Evolutionary conservation across 2,113 vertebrate species (phyloP).

Genomic region (Anarhynchus alexandrinus): DNA sequence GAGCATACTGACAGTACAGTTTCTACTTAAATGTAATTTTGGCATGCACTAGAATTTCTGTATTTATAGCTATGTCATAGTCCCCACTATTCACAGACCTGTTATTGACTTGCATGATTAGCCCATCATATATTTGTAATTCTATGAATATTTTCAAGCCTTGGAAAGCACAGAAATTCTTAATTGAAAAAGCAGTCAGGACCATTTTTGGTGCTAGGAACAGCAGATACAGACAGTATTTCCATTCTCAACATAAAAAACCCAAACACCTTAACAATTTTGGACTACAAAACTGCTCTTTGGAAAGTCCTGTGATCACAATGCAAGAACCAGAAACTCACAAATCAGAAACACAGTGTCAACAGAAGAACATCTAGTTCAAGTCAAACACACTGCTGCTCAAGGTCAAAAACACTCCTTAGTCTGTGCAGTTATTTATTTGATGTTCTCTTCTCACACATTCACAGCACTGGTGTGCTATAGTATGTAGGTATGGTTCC

Average conservation of each 20-base stretch:
- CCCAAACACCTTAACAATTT: not conserved
- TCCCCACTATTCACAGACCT: not conserved
- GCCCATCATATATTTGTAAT: not conserved
- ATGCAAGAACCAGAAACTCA: not conserved
- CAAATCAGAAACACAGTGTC: not conserved
- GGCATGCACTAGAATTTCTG: not conserved
- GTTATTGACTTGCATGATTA: not conserved
- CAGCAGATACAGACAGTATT: not conserved
- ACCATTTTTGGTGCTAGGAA: not conserved
- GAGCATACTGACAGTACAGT: not conserved
- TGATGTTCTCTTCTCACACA: not conserved
- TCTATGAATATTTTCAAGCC: not conserved
- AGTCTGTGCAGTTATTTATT: not conserved
- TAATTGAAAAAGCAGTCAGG: not conserved
- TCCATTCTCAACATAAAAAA: not conserved
- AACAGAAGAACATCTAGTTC: not conserved
- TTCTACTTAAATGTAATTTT: not conserved
- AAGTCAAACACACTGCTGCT: not conserved
- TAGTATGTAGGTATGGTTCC: not conserved
- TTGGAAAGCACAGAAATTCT: not conserved
- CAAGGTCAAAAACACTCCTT: not conserved
- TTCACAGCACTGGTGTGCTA: not conserved
- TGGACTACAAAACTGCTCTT: not conserved
- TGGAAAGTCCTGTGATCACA: not conserved
- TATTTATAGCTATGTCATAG: not conserved